Evolutionary conservation across 2,797 vertebrate genomes (phyloP).

Genomic region (Chaenodraco wilsoni): DNA sequence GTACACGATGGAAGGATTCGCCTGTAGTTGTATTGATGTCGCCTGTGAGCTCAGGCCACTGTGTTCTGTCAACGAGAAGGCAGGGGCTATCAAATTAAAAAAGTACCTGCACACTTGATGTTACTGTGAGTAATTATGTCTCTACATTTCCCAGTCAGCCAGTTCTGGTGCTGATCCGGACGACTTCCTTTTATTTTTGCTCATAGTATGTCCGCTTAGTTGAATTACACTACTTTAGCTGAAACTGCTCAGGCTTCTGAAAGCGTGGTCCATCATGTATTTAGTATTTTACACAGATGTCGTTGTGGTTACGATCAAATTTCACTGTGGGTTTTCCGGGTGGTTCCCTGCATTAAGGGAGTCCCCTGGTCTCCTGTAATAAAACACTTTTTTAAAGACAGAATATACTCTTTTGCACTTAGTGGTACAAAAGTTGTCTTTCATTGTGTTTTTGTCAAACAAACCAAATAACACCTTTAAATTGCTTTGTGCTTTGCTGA

Average conservation of each 20-base stretch:
- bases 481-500: background rate
- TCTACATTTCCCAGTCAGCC: background rate
- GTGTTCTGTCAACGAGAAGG: background rate
- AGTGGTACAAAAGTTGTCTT: background rate
- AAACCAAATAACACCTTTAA: background rate
- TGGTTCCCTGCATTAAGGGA: slow-evolving; percentile 43
- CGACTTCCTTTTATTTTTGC: background rate
- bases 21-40: background rate
- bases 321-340: slow-evolving; percentile 14
- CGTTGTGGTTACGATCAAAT: slow-evolving; percentile 21
- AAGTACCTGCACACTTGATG: slow-evolving; percentile 11
- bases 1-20: background rate
- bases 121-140: slow-evolving; percentile 34
- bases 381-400: background rate
- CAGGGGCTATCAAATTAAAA: slow-evolving; percentile 42
- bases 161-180: background rate
- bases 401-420: slow-evolving; percentile 3
- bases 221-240: too few species aligned
- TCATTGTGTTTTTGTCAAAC: background rate
- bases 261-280: too few species aligned
- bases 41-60: background rate
- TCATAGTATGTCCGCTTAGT: background rate
- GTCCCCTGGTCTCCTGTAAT: slow-evolving; percentile 14
- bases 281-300: too few species aligned
- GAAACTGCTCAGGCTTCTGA: too few species aligned